A percentile compares a stretch with the other conserved stretches of the same genome.
Conservation (phyloP, 2,113 vertebrate species). For the Trinectes maculatus region DNA sequence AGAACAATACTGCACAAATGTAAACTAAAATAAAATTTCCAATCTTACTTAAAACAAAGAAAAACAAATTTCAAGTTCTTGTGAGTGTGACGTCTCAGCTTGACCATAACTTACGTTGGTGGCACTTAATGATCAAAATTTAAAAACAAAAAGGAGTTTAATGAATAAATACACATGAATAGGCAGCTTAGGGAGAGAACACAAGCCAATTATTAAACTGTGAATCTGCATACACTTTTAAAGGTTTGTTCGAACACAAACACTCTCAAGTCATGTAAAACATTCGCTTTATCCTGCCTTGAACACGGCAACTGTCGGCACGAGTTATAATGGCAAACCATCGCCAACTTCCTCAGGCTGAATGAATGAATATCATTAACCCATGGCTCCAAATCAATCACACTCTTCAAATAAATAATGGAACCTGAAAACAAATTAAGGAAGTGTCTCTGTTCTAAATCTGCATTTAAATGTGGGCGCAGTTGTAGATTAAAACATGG, state of each 20-base stretch:
- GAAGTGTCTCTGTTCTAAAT: not conserved
- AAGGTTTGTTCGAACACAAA: slow-evolving; percentile 31
- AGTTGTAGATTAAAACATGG: slow-evolving; percentile 5
- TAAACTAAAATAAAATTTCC: slow-evolving; percentile 53
- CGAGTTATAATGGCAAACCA: slow-evolving; percentile 29
- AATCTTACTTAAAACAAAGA: slow-evolving; percentile 34
- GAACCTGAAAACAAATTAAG: slow-evolving; percentile 35
- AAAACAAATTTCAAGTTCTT: slow-evolving; percentile 29
- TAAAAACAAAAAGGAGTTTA: slow-evolving; percentile 37
- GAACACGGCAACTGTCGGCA: not conserved
- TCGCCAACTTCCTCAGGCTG: not conserved
- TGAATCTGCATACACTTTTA: slow-evolving; percentile 27
- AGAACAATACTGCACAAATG: slow-evolving; percentile 70
- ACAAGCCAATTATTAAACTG: slow-evolving; percentile 6
- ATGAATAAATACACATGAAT: slow-evolving; percentile 40
- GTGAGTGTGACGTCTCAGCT: slow-evolving; percentile 25
- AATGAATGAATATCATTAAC: slow-evolving; percentile 21
- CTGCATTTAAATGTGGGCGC: slow-evolving; percentile 16
- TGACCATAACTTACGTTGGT: slow-evolving; percentile 36
- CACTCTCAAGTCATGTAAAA: slow-evolving; percentile 22
- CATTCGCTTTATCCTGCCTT: slow-evolving; percentile 39
- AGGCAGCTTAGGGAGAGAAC: slow-evolving; percentile 27
- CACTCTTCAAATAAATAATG: slow-evolving; percentile 8
- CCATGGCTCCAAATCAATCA: slow-evolving; percentile 28
- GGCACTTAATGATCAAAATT: slow-evolving; percentile 27